Conservation (phyloP, 2,888 invertebrate species). For the Netelia melanura region DNA sequence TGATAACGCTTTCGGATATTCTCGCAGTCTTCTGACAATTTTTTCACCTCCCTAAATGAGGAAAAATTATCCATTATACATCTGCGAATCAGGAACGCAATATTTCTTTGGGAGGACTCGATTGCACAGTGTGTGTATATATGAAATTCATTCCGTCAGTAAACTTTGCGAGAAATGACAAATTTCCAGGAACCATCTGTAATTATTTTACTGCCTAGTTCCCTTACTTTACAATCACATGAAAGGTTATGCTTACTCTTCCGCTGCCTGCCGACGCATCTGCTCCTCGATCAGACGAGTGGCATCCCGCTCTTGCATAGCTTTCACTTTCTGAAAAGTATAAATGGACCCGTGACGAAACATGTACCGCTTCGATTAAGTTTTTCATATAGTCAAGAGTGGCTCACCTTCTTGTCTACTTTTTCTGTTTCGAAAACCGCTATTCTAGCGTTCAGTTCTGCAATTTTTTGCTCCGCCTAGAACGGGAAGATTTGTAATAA, state of each 20-base stretch:
- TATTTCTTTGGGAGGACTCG: too few species aligned
- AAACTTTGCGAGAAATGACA: too few species aligned
- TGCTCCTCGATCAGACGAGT: slow-evolving; percentile 59
- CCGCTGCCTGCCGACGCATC: slow-evolving; percentile 52
- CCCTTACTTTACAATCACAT: background rate
- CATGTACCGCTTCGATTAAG: background rate
- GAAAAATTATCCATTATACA: slow-evolving; percentile 1
- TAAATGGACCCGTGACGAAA: background rate
- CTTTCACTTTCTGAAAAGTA: slow-evolving; percentile 51
- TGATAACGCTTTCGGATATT: slow-evolving; percentile 85
- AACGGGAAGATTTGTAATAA: background rate
- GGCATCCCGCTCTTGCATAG: slow-evolving; percentile 48
- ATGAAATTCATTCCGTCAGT: too few species aligned
- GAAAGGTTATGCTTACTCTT: slow-evolving; percentile 59
- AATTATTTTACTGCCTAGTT: background rate
- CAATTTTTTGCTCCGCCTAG: slow-evolving; percentile 59
- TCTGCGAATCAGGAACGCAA: background rate
- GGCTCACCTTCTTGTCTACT: slow-evolving; percentile 51
- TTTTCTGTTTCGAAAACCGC: slow-evolving; percentile 48
- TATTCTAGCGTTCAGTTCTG: slow-evolving; percentile 50
- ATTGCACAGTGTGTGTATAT: too few species aligned
- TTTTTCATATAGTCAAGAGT: background rate
- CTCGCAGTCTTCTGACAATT: slow-evolving; percentile 80
- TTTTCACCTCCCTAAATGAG: slow-evolving; percentile 74
- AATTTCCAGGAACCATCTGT: too few species aligned